Conservation (phyloP, 2,797 vertebrate genomes). For the Mus caroli region DNA sequence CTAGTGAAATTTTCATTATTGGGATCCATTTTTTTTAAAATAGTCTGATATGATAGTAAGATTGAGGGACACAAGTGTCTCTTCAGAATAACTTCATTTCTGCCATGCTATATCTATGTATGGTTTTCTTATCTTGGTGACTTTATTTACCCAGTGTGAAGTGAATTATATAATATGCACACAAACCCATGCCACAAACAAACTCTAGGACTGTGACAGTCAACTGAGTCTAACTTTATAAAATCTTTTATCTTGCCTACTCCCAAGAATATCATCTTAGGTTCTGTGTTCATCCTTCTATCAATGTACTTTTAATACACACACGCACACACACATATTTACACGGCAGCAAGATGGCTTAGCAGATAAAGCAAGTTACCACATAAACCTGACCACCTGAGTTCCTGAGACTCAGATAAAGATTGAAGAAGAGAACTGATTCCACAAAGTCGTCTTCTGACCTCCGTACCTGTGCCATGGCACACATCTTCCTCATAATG, state of each 20-base stretch:
- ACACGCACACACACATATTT: no score
- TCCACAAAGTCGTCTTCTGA: not conserved
- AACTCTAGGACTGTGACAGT: not conserved
- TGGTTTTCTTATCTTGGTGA: not conserved
- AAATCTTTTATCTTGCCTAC: not conserved
- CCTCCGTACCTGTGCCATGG: not conserved
- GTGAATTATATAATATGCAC: not conserved
- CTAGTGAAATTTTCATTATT: not conserved
- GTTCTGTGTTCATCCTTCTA: not conserved
- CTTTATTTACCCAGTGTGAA: not conserved
- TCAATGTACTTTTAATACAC: not conserved
- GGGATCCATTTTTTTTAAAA: not conserved
- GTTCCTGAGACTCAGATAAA: not conserved
- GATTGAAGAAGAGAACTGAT: not conserved
- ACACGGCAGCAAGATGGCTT: not conserved
- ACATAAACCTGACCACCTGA: not conserved
- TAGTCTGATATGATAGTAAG: not conserved
- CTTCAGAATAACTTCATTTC: not conserved
- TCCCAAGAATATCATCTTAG: not conserved
- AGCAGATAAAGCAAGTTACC: not conserved
- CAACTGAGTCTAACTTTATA: not conserved
- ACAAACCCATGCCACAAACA: not conserved
- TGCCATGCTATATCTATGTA: not conserved
- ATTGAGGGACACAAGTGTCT: not conserved
- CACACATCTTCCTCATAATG: not conserved